A percentile compares a stretch with the other conserved stretches of the same genome.
These are phyloP conservation scores for Drosophila aldrichi DNA, from an alignment of 2,888 invertebrate genomes.

Conservation along the genomic window DNA sequence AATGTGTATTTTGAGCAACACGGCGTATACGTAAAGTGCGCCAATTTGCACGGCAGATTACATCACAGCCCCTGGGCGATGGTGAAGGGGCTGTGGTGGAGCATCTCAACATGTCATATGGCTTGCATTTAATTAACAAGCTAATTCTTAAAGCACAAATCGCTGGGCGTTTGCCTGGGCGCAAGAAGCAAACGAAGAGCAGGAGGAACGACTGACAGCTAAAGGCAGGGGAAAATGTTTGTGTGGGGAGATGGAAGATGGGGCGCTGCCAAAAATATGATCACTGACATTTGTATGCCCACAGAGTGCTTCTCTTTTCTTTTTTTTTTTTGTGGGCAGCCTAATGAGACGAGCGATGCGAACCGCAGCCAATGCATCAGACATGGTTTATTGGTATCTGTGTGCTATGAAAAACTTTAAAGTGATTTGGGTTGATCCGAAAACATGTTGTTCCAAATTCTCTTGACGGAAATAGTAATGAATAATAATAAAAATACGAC, in stretches of 20 bases:
- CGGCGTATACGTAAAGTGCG: conserved; percentile 73
- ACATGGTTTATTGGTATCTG: conserved; percentile 43
- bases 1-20: conserved; percentile 52
- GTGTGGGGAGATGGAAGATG: conserved; percentile 5
- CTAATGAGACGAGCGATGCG: conserved; percentile 60
- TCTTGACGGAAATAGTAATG: background rate
- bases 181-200: conserved; percentile 23
- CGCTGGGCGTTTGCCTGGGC: conserved; percentile 52
- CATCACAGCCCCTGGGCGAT: conserved; percentile 50
- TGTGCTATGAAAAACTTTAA: conserved; percentile 19
- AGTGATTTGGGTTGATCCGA: background rate
- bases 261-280: conserved; percentile 45
- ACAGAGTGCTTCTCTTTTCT: conserved; percentile 20
- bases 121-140: conserved; percentile 81
- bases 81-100: background rate
- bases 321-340: conserved; percentile 34
- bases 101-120: conserved; percentile 68
- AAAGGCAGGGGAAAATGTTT: background rate
- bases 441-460: background rate
- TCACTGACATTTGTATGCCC: conserved; percentile 44
- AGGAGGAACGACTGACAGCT: background rate
- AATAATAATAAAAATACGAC: too few species aligned
- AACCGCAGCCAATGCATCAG: conserved; percentile 46
- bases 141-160: conserved; percentile 79
- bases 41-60: conserved; percentile 74